Evolutionary conservation across 2,113 vertebrate genomes (phyloP).

Genomic region (Lophotis ruficrista): DNA sequence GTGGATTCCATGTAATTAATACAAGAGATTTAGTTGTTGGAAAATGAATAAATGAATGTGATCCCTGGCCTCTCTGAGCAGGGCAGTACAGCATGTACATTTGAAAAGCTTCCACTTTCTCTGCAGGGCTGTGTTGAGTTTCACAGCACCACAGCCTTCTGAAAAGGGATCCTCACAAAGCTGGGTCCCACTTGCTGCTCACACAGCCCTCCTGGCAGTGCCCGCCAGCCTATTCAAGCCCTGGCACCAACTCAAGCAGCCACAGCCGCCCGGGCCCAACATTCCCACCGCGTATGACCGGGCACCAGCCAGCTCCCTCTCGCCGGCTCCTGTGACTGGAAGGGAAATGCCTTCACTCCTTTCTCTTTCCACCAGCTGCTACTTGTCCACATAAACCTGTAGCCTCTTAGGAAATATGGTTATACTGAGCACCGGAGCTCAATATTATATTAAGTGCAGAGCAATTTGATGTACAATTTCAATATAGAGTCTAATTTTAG

Average conservation of each 20-base stretch:
- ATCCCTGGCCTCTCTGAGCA: not conserved
- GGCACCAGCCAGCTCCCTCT: not conserved
- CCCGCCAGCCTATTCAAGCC: not conserved
- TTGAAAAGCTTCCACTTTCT: slow-evolving; percentile 42
- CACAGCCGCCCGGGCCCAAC: not conserved
- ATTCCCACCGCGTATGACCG: fast-evolving
- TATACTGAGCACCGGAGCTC: not conserved
- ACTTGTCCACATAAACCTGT: not conserved
- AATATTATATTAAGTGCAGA: not conserved
- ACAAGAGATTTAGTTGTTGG: slow-evolving; percentile 12
- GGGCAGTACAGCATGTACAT: not conserved
- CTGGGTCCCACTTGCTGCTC: not conserved
- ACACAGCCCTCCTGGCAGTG: slow-evolving; percentile 6
- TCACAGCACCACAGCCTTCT: not conserved
- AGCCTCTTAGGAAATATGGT: not conserved
- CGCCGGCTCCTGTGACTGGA: not conserved
- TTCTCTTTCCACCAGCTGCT: not conserved
- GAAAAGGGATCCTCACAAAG: slow-evolving; percentile 51
- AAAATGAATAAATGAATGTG: not conserved
- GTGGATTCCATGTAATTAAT: slow-evolving; percentile 22
- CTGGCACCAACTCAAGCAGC: not conserved
- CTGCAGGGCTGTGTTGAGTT: not conserved
- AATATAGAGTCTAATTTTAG: not conserved
- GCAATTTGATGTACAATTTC: not conserved
- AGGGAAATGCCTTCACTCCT: not conserved